phyloP scores from a whole-genome alignment of 2,888 invertebrate genomes.

The Rotaria socialis region DNA sequence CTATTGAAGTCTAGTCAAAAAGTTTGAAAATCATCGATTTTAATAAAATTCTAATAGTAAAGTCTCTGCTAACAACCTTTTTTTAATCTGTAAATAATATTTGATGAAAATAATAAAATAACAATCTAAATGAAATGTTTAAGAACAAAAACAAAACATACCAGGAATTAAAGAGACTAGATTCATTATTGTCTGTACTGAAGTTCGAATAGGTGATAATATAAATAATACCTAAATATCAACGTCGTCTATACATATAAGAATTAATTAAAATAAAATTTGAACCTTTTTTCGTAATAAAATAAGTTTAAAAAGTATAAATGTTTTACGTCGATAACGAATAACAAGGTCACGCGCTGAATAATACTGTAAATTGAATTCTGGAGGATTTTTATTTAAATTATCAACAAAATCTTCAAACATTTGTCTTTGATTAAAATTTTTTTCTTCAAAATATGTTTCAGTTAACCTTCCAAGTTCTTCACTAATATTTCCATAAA shows the following conservation, averaged over 20 bases:
- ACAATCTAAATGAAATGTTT: no score
- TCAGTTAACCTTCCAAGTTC: constrained; percentile 92
- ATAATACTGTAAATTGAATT: constrained; percentile 67
- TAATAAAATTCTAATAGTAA: no score
- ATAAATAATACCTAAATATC: constrained; percentile 75
- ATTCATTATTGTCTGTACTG: constrained; percentile 80
- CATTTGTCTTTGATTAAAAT: constrained; percentile 61
- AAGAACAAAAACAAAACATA: background rate
- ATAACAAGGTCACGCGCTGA: constrained; percentile 75
- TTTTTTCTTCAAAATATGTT: constrained; percentile 83
- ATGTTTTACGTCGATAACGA: constrained; percentile 82
- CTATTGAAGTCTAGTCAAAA: no score
- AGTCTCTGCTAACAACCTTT: no score
- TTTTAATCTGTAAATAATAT: no score
- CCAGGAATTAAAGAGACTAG: constrained; percentile 81
- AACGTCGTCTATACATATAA: constrained; percentile 21
- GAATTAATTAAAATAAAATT: background rate
- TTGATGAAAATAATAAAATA: no score
- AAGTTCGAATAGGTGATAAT: constrained; percentile 81
- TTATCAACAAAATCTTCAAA: constrained; percentile 86
- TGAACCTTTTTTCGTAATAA: constrained; percentile 73
- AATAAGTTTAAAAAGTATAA: constrained; percentile 84
- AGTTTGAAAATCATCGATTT: no score
- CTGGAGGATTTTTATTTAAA: constrained; percentile 69
- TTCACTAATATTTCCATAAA: constrained; percentile 76